phyloP scores from a whole-genome alignment of 2,113 vertebrate species.

The Gila orcuttii region DNA sequence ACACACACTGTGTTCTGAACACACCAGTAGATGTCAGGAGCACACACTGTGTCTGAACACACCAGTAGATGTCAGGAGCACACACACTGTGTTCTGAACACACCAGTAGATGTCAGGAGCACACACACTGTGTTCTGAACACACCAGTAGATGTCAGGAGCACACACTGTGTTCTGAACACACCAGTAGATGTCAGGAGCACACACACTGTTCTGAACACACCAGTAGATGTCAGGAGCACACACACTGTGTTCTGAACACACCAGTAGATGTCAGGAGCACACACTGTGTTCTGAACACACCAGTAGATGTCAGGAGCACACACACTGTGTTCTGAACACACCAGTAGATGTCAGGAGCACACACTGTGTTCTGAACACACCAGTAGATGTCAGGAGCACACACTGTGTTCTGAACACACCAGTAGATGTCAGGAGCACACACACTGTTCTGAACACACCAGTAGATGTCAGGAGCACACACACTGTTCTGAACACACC shows the following conservation, averaged over 20 bases:
- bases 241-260: not conserved
- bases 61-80: slow-evolving; percentile 38
- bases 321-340: not conserved
- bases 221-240: slow-evolving; percentile 38
- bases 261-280: slow-evolving; percentile 36
- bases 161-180: not conserved
- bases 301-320: slow-evolving; percentile 38
- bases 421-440: slow-evolving; percentile 40
- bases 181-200: slow-evolving; percentile 36
- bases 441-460: not conserved
- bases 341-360: slow-evolving; percentile 36
- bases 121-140: not conserved
- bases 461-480: slow-evolving; percentile 43
- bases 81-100: not conserved
- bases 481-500: not conserved
- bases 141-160: slow-evolving; percentile 33
- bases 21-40: slow-evolving; percentile 33
- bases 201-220: not conserved
- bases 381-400: slow-evolving; percentile 38
- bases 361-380: not conserved
- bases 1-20: not conserved
- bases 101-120: slow-evolving; percentile 36
- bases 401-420: not conserved
- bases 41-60: too few species aligned
- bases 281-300: not conserved